Base-by-base conservation (phyloP, 2,888 invertebrate species). In the Pristionchus arcanus region DNA sequence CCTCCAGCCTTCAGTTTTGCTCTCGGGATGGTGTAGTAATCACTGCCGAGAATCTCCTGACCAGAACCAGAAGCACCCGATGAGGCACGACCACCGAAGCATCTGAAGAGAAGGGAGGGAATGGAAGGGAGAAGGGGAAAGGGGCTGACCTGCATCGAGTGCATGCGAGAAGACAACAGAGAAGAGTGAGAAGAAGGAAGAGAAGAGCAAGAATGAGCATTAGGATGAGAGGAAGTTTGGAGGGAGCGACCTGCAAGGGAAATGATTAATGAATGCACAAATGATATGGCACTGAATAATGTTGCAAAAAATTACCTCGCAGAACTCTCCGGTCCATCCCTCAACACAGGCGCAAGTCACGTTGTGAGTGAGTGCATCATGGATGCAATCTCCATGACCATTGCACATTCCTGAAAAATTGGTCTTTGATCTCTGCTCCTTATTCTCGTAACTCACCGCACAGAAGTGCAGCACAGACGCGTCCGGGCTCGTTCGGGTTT, bases 371-470 rank as follows among this genome's bases (percentile, higher is more conserved):
- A 91, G 90, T 25, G 92, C 90, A 90, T 94, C 93, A 63, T 92
- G 93, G 86, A 95, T 92, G 89, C 94, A 95, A 89, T 94, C 94
- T 81, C 95, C 95, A 90, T 94, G 94, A 28, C 93, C 93, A 90
- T 95, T 93, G 92, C 95, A 95, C 86, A 93, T 53, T 90, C 92
- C 86, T 86, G 25, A 34, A 28, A 37, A 0, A 49, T 1, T 66
- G 34, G 37, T 42, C 77, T 42, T 77, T 77, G 37, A 42, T 77
- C 77, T 77, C 0, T 42, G 1, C 77, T 19, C 25, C 42, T 5
- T 42, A 11, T 34, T 66, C 7, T 13, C 68, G 0, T 77, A 25
- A 63, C 86, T 66, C 25, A 71, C 89, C 93, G 83, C 94, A 94
- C 16, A 93, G 90, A 21, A 91, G 90, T 11, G 93, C 94, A 59